phyloP scores from a whole-genome alignment of 1,140 invertebrate genomes.

The Seison nebaliae region DNA sequence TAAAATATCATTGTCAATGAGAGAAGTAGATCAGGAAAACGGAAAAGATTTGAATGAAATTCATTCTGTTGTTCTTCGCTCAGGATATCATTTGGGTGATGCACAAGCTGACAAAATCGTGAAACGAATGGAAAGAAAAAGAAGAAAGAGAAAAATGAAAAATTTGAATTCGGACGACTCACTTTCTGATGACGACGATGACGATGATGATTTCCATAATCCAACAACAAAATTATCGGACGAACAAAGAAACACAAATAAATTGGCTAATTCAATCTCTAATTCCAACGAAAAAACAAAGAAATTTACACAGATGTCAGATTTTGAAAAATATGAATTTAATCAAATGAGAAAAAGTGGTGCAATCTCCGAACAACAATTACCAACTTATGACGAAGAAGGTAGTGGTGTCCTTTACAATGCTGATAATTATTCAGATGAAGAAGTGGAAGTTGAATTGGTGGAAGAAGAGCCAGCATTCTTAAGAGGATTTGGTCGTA shows the following conservation, averaged over 20 bases:
- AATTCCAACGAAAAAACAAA: constrained; percentile 43
- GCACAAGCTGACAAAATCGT: constrained; percentile 13
- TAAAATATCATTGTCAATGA: constrained; percentile 86
- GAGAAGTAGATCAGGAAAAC: constrained; percentile 79
- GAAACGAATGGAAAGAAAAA: background rate
- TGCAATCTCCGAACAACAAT: constrained; percentile 27
- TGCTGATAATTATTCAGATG: constrained; percentile 38
- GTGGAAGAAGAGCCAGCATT: constrained; percentile 95
- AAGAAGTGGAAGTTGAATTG: constrained; percentile 92
- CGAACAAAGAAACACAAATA: background rate
- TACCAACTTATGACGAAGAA: constrained; percentile 33
- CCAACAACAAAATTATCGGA: background rate
- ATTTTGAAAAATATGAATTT: constrained; percentile 54
- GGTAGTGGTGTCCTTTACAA: constrained; percentile 28
- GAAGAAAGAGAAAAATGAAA: constrained; percentile 48
- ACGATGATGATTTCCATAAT: background rate
- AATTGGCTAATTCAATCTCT: background rate
- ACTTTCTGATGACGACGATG: constrained; percentile 1
- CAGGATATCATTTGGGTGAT: constrained; percentile 19
- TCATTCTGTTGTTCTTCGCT: too few relatives aligned
- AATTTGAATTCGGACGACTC: constrained; percentile 31
- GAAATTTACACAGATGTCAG: constrained; percentile 47
- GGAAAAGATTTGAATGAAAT: constrained; percentile 72
- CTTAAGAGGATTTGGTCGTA: constrained; percentile 39
- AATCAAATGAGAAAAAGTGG: constrained; percentile 54